Evolutionary conservation across 2,113 vertebrate species (phyloP), one percentile per base, ranked within the genome.

Genomic region (Prunella fulvescens): DNA sequence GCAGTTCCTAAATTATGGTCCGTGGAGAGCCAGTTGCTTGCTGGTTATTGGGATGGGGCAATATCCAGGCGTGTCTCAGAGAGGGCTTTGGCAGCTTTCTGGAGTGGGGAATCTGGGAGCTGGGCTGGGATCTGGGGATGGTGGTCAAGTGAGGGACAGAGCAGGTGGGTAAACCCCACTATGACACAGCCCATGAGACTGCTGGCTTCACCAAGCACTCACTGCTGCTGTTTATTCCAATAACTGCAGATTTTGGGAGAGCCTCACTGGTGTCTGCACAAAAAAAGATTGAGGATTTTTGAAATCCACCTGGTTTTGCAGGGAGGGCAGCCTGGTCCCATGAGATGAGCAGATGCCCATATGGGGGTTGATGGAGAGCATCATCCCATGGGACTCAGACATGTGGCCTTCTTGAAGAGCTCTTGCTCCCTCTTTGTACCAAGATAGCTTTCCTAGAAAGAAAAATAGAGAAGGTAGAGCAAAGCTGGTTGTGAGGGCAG

Each of bases 1-100:
- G 74, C 81, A 93, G 45, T 73, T 86, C 76, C 77, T 80, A 93
- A 94, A 94, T 94, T 80, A 91, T 74, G 90, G 58, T 47, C 71
- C 19, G 2, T 0, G 0, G 81, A 62, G 39, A 50, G 37, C 23
- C 1, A 1, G n/a, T 24, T 42, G 62, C 35, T 90, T 57, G 54
- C 53, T 44, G 40, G 11, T 53, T 72, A 8, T 67, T 72, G 78
- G 50, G 70, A 80, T 62, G 73, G 69, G 44, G 89, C 44, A 70
- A 62, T 15, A 54, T 19, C 35, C 42, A n/a, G 62, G 44, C 0
- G 0, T 2, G 1, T 28, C 71, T 1, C 3, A 24, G 54, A 1
- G 6, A 67, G 42, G 42, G 40, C 8, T 50, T 79, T 42, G 69
- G 65, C 0, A 0, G 35, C 48, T 86, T 54, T 76, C 15, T 2